phyloP scores from a whole-genome alignment of 2,113 vertebrate species.

The Furnarius figulus region DNA sequence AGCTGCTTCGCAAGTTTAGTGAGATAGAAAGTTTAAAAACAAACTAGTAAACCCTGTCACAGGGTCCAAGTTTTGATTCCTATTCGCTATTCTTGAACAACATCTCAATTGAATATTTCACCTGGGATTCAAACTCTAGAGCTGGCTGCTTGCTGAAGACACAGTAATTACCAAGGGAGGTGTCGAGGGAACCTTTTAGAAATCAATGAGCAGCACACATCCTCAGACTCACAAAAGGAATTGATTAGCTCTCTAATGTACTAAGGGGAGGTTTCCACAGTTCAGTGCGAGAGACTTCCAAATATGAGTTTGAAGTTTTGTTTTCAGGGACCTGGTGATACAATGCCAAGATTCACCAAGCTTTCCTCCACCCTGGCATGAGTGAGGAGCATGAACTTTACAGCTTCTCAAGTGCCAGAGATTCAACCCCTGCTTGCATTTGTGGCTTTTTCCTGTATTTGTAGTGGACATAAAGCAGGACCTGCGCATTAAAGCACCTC shows the following conservation, averaged over 20 bases:
- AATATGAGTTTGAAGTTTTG: neutral
- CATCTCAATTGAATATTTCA: constrained; percentile 63
- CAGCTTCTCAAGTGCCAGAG: neutral
- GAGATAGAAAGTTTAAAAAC: constrained; percentile 53
- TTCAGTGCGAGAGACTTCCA: neutral
- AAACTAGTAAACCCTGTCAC: constrained; percentile 40
- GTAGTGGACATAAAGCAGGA: neutral
- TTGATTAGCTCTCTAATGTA: constrained; percentile 50
- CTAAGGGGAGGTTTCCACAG: constrained; percentile 18
- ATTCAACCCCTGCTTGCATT: neutral
- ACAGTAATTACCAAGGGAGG: constrained; percentile 59
- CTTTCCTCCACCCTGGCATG: neutral
- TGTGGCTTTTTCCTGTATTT: neutral
- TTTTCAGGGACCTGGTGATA: neutral
- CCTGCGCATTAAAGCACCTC: neutral
- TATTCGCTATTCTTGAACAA: neutral
- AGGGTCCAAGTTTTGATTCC: constrained; percentile 34
- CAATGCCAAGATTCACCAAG: neutral
- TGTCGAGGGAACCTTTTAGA: constrained; percentile 60
- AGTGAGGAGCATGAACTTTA: neutral
- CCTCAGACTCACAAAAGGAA: constrained; percentile 36
- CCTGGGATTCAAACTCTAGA: constrained; percentile 48
- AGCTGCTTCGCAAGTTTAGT: constrained; percentile 47
- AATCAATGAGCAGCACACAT: constrained; percentile 63
- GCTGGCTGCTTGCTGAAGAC: constrained; percentile 34